Percentiles rank a stretch among this genome's conserved stretches.
phyloP scores from a whole-genome alignment of 2,113 vertebrate genomes.

The Serinus canaria region DNA sequence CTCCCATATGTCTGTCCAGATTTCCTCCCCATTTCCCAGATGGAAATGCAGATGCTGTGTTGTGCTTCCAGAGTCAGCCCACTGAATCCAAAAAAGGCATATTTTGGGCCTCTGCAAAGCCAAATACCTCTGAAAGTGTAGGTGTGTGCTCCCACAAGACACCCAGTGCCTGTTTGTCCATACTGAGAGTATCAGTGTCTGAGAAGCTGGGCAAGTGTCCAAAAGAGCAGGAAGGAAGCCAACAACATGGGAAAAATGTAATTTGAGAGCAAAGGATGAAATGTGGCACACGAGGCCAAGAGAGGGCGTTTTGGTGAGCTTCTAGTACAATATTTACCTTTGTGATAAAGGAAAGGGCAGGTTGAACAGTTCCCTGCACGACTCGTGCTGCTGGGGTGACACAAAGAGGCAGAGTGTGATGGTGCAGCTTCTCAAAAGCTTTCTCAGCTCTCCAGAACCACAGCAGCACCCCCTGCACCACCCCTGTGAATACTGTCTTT shows the following conservation, averaged over 20 bases:
- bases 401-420: neutral
- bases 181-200: neutral
- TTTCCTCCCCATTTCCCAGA: slow-evolving; percentile 18
- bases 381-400: neutral
- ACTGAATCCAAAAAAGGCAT: neutral
- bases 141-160: neutral
- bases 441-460: neutral
- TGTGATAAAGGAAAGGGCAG: neutral
- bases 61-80: neutral
- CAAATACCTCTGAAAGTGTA: neutral
- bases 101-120: neutral
- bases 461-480: neutral
- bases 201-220: neutral
- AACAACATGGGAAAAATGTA: neutral
- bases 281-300: neutral
- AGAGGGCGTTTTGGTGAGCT: neutral
- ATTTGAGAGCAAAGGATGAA: neutral
- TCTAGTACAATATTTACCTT: neutral
- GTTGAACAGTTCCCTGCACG: neutral
- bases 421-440: neutral
- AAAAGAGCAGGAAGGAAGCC: neutral
- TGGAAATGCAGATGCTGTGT: slow-evolving; percentile 44
- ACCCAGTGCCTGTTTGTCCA: neutral
- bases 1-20: slow-evolving; percentile 33
- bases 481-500: neutral